Percentiles rank a stretch among this genome's conserved stretches.
Conservation (phyloP, 2,113 vertebrate genomes). For the Crotalus horridus region DNA sequence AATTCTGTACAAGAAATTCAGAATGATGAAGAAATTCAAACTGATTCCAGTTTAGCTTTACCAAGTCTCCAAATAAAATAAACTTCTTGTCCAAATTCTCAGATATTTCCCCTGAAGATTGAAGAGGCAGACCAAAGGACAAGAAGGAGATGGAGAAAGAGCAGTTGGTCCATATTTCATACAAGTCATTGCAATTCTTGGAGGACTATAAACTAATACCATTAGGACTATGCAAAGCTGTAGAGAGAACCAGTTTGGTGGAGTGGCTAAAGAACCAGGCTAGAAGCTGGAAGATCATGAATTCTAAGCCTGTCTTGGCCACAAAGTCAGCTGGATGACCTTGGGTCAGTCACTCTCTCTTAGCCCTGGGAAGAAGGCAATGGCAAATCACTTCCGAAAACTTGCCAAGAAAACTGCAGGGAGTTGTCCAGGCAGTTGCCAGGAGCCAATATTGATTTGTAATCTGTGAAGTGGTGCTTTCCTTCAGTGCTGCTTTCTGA, state of each 20-base stretch:
- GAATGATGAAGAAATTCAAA: no score
- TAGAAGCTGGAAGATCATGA: neutral
- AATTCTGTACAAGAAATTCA: neutral
- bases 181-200: neutral
- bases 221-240: neutral
- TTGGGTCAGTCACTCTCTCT: neutral
- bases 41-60: neutral
- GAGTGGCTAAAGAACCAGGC: neutral
- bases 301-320: neutral
- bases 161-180: neutral
- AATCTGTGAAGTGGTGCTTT: neutral
- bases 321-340: neutral
- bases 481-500: neutral
- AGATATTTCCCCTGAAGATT: neutral
- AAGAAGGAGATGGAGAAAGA: neutral
- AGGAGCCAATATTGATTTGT: neutral
- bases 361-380: neutral
- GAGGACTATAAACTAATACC: neutral
- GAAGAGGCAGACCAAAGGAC: no score
- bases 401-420: neutral
- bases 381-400: neutral
- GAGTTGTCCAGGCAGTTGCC: neutral
- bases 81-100: neutral
- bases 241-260: neutral
- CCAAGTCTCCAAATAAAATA: neutral